Evolutionary conservation across 2,797 vertebrate genomes (phyloP), one percentile per base, ranked within the genome.

Genomic region (Danio jaintianensis): DNA sequence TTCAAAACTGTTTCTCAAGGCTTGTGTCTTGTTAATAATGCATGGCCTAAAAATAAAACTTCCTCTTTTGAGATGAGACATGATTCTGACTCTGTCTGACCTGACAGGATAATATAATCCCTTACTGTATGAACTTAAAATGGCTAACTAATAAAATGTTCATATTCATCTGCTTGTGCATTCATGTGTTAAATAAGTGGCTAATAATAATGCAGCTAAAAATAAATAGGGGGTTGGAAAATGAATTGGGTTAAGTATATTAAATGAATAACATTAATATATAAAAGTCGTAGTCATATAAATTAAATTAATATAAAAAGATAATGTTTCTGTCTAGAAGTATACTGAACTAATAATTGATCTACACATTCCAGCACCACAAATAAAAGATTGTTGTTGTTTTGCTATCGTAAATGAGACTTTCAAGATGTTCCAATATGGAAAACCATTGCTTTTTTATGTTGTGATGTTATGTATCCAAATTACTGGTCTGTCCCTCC

Each of bases 61-160:
- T 82, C 78, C 83, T 82, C 68, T 77, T 73, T 72, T 38, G 36
- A 18, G 11, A 40, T 62, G 38, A 74, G 12, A 11, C 29, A n/a
- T 78, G 68, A 61, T 45, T 79, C 36, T 73, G 45, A 82, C 55
- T 77, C 55, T 73, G 55, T 58, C 50, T 55, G 67, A 8, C 66
- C 15, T 45, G 53, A 42, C 29, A 16, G 16, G 5, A 61, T 22
- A 52, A 52, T 75, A 4, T 29, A 47, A 45, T 12, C 16, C 15
- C n/a, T 59, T 40, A 16, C 9, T 13, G 10, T 8, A 7, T 63
- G 45, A 12, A 7, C 22, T 7, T 11, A 53, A 12, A 20, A 18
- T 42, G 4, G 16, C 1, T 48, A 50, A 22, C 20, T 50, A 4
- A 11, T 48, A 18, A 36, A 43, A 47, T 67, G 20, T 22, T 42